Evolutionary conservation across 2,113 vertebrate genomes (phyloP), one percentile per base, ranked within the genome.

Genomic region (Fukomys damarensis): DNA sequence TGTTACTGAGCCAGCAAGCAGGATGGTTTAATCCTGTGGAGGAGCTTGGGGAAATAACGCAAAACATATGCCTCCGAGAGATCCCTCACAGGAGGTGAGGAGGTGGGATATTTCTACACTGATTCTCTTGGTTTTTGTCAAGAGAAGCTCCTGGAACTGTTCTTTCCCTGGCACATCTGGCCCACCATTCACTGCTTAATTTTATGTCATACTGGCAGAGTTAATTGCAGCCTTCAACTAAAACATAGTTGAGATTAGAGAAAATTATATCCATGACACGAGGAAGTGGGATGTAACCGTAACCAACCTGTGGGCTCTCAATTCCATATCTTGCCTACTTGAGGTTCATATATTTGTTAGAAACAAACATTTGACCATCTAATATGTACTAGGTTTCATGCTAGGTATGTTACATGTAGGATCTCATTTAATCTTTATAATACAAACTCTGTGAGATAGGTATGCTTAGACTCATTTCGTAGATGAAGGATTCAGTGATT

Each of bases 391-490:
- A 76, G 66, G 46, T 46, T 41, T 82, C 16, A 20, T 85, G 76
- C 24, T 66, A 85, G 79, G 14, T 63, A 70, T 5, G 76, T 96
- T 32, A 61, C 20, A 65, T n/a, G 22, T 46, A 28, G 19, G 1
- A 58, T 88, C 41, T 95, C 70, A 81, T 70, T 56, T 80, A 63
- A 38, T 93, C 58, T 96, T 96, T 65, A 70, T 70, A 35, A 56
- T 68, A 70, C 82, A 72, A 38, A 30, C 79, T 83, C 32, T 52
- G 14, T 49, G 70, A 85, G 68, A 72, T 49, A 58, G 87, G 26
- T 35, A 19, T 26, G 19, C 4, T 22, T 97, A 81, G 86, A 72
- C 41, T 59, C 90, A 59, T 79, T 92, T 84, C 77, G 26, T 58
- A 93, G 80, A 85, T 54, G 19, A 59, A 38, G 68, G 38, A 84